Percentiles rank a stretch among this genome's conserved stretches.
phyloP scores from a whole-genome alignment of 2,888 invertebrate species.

The Metalampra italica region DNA sequence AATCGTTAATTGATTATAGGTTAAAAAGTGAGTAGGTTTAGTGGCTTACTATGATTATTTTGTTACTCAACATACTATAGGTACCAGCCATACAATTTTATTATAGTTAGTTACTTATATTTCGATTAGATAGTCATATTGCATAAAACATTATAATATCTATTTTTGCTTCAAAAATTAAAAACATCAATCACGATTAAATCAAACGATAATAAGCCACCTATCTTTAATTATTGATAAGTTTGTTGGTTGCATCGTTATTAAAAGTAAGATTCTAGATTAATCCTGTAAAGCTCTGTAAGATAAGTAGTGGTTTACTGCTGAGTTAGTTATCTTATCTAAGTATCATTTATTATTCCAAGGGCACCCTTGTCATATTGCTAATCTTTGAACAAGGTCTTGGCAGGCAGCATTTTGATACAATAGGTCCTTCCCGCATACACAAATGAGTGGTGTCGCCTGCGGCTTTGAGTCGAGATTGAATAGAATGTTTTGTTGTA shows the following conservation, averaged over 20 bases:
- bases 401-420: slow-evolving; percentile 7
- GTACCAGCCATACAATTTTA: too few species aligned
- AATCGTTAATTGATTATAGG: too few species aligned
- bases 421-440: slow-evolving; percentile 7
- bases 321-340: not conserved
- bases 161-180: not conserved
- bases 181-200: not conserved
- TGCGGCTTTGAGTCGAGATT: slow-evolving; percentile 10
- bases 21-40: too few species aligned
- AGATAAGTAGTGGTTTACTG: not conserved
- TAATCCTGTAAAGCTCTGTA: not conserved
- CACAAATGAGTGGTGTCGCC: slow-evolving; percentile 10
- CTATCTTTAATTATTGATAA: not conserved
- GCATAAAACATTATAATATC: not conserved
- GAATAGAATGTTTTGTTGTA: slow-evolving; percentile 3
- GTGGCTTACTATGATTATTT: too few species aligned
- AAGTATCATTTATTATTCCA: not conserved
- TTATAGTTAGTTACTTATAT: too few species aligned
- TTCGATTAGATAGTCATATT: not conserved
- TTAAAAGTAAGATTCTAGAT: not conserved
- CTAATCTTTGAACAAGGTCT: slow-evolving; percentile 3
- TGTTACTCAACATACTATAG: too few species aligned
- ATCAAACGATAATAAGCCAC: not conserved
- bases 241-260: not conserved
- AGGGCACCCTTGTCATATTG: slow-evolving; percentile 2